phyloP scores from a whole-genome alignment of 2,797 vertebrate genomes.

The Phrynocephalus forsythii region DNA sequence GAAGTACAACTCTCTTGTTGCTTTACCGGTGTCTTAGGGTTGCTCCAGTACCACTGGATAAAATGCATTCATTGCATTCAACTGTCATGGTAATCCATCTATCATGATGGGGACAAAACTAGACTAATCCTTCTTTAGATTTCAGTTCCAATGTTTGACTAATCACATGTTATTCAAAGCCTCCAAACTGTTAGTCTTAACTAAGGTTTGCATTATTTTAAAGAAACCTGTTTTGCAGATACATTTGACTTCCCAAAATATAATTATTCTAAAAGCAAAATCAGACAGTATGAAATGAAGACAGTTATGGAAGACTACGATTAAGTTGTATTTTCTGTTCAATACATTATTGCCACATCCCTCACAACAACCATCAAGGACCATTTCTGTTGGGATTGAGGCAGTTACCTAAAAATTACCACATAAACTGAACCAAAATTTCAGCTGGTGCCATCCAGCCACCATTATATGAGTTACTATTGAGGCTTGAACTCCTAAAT shows the following conservation, averaged over 20 bases:
- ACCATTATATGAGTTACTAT: neutral
- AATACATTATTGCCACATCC: slow-evolving; percentile 1
- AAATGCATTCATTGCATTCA: neutral
- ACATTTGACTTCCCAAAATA: neutral
- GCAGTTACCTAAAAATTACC: neutral
- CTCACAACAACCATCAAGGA: neutral
- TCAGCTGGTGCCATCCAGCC: neutral
- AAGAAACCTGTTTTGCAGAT: neutral
- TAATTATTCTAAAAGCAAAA: neutral
- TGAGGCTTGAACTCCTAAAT: neutral
- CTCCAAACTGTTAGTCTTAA: neutral
- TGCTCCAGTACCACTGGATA: neutral
- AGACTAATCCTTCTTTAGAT: neutral
- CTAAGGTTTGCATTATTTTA: neutral
- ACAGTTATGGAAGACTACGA: accelerated
- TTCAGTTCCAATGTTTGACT: neutral
- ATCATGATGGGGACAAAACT: neutral
- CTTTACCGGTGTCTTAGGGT: neutral
- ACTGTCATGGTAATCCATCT: neutral
- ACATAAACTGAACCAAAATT: neutral
- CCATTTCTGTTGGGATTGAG: neutral
- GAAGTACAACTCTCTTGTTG: slow-evolving; percentile 19
- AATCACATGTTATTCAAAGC: neutral
- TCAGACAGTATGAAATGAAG: neutral
- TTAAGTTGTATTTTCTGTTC: neutral